Base-by-base conservation (phyloP, 2,113 vertebrate genomes). In the Excalfactoria chinensis region DNA sequence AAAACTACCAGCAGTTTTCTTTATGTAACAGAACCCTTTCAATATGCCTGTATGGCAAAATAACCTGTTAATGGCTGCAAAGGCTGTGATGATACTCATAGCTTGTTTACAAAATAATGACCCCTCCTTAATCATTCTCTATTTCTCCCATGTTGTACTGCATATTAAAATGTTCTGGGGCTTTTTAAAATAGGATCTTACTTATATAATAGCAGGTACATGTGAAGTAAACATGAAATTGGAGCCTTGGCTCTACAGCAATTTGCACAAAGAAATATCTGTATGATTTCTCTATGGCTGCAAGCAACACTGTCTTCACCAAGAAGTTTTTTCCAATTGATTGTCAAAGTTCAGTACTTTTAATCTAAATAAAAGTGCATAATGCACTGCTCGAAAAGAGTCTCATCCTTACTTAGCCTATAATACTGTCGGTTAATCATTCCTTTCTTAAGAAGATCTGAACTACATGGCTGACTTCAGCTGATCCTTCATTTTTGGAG, bases 101-200 rank as follows among this genome's bases (percentile, higher is more conserved):
- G n/a, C 59, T 85, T 82, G 91, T 95, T 96, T 95, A 94, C 81
- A 92, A 95, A 94, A 94, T 11, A 90, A 64, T 19, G 44, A 92
- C 88, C 74, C 73, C 67, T 71, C 77, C 71, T 88, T 73, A 90
- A 93, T 82, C 67, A 79, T 69, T 62, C 78, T 26, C 19, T 17
- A 67, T 73, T 82, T 75, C 70, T 75, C 37, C 44, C 43, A 12
- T 70, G 55, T 76, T 1, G 7, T 55, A 44, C 40, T 70, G 75
- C 89, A 83, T 88, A 88, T 41, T 89, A 76, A 95, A 89, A 67
- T 0, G 2, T 20, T 55, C 10, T n/a, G 40, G 62, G 62, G 7
- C 14, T 51, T 82, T 92, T 58, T 32, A 44, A 91, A 93, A 85
- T 30, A 89, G 46, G 64, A 63, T 51, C 64, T 74, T 55, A 32